Conservation (phyloP, 2,113 vertebrate genomes). For the Oryzias woworae region DNA sequence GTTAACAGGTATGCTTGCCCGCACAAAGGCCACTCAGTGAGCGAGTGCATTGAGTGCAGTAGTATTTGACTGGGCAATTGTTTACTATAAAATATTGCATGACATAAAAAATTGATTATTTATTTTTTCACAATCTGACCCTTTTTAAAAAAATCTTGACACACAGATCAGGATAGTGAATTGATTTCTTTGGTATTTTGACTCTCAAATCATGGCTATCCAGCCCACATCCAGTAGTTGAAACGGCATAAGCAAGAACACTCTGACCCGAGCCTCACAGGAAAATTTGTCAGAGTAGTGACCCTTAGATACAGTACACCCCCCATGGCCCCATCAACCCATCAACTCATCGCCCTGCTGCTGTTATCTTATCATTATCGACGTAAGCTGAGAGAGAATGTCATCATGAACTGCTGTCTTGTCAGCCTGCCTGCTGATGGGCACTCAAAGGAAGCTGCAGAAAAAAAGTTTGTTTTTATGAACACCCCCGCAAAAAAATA, state of each 20-base stretch:
- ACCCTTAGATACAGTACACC: conserved; percentile 52
- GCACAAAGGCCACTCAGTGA: conserved; percentile 14
- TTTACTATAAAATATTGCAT: conserved; percentile 22
- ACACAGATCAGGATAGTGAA: not conserved
- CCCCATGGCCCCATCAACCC: conserved; percentile 58
- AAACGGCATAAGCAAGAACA: conserved; percentile 25
- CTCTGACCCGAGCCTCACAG: conserved; percentile 51
- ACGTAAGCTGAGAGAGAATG: conserved; percentile 57
- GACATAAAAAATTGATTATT: conserved; percentile 2
- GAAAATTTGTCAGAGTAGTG: conserved; percentile 56
- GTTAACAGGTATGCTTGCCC: conserved; percentile 41
- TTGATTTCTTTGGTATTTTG: too few species aligned
- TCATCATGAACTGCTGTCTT: conserved; percentile 61
- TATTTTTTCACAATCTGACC: not conserved
- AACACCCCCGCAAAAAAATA: not conserved
- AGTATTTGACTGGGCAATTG: conserved; percentile 44
- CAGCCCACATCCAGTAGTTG: conserved; percentile 30
- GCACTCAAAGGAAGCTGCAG: conserved; percentile 22
- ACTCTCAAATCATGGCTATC: not conserved
- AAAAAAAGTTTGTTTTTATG: conserved; percentile 2
- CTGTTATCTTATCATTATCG: conserved; percentile 72
- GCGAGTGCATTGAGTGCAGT: conserved; percentile 43
- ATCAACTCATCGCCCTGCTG: conserved; percentile 61
- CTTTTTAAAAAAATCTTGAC: not conserved
- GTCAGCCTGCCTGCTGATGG: conserved; percentile 46